phyloP scores from a whole-genome alignment of 2,888 invertebrate species.

The Nipponacmea schrenckii region DNA sequence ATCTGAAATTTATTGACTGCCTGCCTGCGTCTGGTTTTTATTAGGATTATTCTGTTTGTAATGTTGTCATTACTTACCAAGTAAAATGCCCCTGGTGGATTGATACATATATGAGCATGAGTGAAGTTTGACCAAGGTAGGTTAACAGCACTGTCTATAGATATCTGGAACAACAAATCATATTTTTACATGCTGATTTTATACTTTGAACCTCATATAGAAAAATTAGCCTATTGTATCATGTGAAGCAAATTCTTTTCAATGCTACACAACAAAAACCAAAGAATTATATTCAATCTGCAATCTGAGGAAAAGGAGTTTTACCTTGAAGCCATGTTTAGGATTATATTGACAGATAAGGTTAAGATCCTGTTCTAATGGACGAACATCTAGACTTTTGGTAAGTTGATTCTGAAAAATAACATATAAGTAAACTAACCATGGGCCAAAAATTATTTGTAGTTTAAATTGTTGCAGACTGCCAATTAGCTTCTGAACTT shows the following conservation, averaged over 20 bases:
- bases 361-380: constrained; percentile 59
- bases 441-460: not conserved
- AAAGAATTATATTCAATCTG: no score
- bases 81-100: constrained; percentile 66
- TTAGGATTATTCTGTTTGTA: no score
- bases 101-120: constrained; percentile 59
- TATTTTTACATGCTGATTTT: not conserved
- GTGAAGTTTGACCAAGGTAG: constrained; percentile 66
- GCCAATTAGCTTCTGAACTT: no score
- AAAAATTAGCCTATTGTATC: no score
- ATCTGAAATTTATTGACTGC: no score
- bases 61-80: constrained; percentile 42
- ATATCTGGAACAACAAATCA: constrained; percentile 40
- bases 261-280: no score
- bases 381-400: constrained; percentile 52
- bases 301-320: no score
- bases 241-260: no score
- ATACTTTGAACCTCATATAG: no score
- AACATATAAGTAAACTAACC: not conserved
- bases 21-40: no score
- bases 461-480: not conserved
- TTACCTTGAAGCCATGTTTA: constrained; percentile 59
- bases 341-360: constrained; percentile 60
- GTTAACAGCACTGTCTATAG: constrained; percentile 63
- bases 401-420: constrained; percentile 57